These are phyloP conservation scores for Ailurus styani DNA, from an alignment of 2,113 vertebrate species.

Conservation along the genomic window DNA sequence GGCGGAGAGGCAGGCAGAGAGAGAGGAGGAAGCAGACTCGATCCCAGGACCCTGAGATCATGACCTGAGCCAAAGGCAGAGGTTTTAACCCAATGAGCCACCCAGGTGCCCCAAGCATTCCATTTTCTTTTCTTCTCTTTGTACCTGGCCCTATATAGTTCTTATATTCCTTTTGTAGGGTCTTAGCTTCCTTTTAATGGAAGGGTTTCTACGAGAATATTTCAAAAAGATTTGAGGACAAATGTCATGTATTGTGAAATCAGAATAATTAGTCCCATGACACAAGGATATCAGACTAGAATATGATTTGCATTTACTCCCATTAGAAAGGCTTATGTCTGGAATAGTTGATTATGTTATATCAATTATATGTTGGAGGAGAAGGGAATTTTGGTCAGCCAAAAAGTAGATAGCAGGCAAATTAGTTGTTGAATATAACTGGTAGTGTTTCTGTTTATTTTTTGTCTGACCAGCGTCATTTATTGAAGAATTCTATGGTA, in stretches of 20 bases:
- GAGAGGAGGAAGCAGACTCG: too few species aligned
- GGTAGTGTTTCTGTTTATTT: neutral
- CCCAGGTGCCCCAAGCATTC: too few species aligned
- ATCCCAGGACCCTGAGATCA: too few species aligned
- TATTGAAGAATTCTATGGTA: neutral
- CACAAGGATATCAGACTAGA: neutral
- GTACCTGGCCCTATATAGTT: neutral
- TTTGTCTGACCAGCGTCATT: neutral
- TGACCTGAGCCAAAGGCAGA: too few species aligned
- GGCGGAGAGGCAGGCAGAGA: too few species aligned
- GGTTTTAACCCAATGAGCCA: too few species aligned
- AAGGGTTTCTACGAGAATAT: neutral
- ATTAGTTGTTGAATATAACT: neutral
- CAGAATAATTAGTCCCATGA: neutral
- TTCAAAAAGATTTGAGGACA: neutral
- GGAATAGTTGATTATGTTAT: neutral
- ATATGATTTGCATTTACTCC: neutral
- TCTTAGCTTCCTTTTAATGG: neutral
- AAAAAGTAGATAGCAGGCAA: neutral
- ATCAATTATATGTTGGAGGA: neutral
- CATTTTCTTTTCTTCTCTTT: neutral
- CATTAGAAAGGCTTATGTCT: neutral
- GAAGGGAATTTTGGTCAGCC: neutral
- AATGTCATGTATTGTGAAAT: neutral
- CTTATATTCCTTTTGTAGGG: neutral